Conservation (phyloP, 2,888 invertebrate genomes). For the Torymus texanus region DNA sequence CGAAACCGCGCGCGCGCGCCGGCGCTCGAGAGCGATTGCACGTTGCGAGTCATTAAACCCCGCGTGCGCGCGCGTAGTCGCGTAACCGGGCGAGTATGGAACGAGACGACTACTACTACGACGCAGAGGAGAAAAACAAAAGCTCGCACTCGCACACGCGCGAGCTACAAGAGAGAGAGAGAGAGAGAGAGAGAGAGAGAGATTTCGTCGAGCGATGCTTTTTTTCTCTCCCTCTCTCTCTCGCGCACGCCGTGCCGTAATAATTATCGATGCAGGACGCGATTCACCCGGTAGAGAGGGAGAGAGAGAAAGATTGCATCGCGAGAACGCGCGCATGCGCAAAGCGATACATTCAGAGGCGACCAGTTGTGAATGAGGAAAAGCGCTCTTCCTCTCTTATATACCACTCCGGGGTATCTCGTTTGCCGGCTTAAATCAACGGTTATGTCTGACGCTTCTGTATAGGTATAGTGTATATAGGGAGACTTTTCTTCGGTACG, state of each 20-base stretch:
- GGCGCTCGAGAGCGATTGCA: slow-evolving; percentile 25
- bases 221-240: not conserved
- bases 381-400: not conserved
- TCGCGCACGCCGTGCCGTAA: not conserved
- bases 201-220: slow-evolving; percentile 17
- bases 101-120: too few relatives aligned
- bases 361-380: slow-evolving; percentile 15
- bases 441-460: not conserved
- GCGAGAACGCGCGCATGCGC: slow-evolving; percentile 7
- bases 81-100: slow-evolving; percentile 4
- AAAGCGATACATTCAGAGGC: slow-evolving; percentile 32
- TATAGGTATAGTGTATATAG: slow-evolving; percentile 1
- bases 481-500: not conserved
- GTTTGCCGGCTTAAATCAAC: slow-evolving; percentile 50
- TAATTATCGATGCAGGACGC: slow-evolving; percentile 49
- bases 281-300: slow-evolving; percentile 12
- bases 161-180: not conserved
- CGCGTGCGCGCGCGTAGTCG: not conserved
- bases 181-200: slow-evolving; percentile 6
- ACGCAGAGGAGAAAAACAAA: not conserved
- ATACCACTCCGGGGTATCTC: slow-evolving; percentile 33
- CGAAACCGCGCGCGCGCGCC: not conserved
- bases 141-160: too few relatives aligned
- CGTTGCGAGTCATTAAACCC: slow-evolving; percentile 35
- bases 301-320: slow-evolving; percentile 6